Evolutionary conservation across 2,113 vertebrate species (phyloP), one percentile per base, ranked within the genome.

Genomic region (Gymnarchus niloticus): DNA sequence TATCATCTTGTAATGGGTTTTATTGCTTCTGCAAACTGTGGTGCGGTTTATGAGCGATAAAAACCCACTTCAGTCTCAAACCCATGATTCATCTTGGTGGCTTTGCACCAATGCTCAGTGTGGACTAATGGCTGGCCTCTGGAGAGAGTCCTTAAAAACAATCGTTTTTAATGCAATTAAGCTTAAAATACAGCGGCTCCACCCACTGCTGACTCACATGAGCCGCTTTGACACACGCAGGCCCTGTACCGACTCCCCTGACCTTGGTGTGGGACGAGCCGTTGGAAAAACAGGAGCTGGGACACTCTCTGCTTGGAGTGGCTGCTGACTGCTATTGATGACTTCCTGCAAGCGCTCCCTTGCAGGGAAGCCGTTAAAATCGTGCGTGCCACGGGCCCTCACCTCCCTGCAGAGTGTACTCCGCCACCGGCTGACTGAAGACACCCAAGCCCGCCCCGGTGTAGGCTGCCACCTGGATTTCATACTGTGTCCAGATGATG

Each of bases 401-500:
- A 99, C 98, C 97, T 97, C 98, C 98, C 90, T 99, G 97, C 21
- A 98, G 92, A 0, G 98, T 99, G 90, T 99, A 99, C 89, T 99
- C 98, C 0, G 93, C 93, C 89, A 98, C 97, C 0, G 97, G 92
- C 84, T 95, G 94, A 94, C 97, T 99, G 94, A 97, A 97, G 4
- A 94, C 91, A 0, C 98, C 97, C 88, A 98, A 93, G 37, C 98
- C 98, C 0, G 97, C 97, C 33, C 96, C 95, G 0, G 97, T 99
- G 94, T 96, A 99, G 3, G 97, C 97, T 0, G 97, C 97, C 95
- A 99, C 97, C 94, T 99, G 97, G 92, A 99, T 98, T 88, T 99
- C 97, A 85, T 99, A 99, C 90, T 99, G 97, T 0, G 98, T 99
- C 98, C 98, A 99, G 92, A 99, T 96, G 93, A 98, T 99, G 88